These are phyloP conservation scores for Osmerus eperlanus DNA, from an alignment of 2,113 vertebrate genomes.

Conservation along the genomic window DNA sequence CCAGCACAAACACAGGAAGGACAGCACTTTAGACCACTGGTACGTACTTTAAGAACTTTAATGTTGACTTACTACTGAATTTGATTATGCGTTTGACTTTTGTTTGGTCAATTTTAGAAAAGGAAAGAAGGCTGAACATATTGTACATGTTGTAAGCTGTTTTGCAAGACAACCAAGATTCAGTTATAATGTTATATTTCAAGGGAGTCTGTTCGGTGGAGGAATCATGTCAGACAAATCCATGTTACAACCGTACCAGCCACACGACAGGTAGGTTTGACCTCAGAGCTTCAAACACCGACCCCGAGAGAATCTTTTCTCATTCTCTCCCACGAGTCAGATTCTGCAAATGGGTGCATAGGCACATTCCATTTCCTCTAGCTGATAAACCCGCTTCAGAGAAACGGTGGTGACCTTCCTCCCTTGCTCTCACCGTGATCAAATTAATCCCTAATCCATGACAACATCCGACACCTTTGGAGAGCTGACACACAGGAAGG, in stretches of 20 bases:
- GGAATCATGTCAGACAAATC: conserved; percentile 44
- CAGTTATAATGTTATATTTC: not conserved
- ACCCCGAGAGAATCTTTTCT: not conserved
- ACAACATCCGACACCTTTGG: conserved; percentile 15
- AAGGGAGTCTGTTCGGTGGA: not conserved
- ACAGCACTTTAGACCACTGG: not conserved
- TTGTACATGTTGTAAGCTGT: not conserved
- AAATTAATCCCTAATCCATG: conserved; percentile 41
- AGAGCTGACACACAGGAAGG: conserved; percentile 34
- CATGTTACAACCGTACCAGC: conserved; percentile 26
- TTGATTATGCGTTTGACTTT: too few species aligned
- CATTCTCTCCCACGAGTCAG: not conserved
- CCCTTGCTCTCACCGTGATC: conserved; percentile 34
- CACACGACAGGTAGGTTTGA: conserved; percentile 40
- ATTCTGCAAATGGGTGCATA: not conserved
- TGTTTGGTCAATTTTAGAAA: too few species aligned
- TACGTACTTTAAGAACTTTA: conserved; percentile 5
- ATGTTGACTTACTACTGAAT: not conserved
- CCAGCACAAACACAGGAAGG: conserved; percentile 56
- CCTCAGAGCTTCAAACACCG: not conserved
- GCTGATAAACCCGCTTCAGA: conserved; percentile 7
- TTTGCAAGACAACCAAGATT: not conserved
- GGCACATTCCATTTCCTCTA: not conserved
- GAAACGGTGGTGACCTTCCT: conserved; percentile 31
- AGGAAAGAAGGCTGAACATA: too few species aligned